Percentiles rank a stretch among this genome's conserved stretches.
phyloP scores from a whole-genome alignment of 2,888 invertebrate species.

The Cheilosia variabilis region DNA sequence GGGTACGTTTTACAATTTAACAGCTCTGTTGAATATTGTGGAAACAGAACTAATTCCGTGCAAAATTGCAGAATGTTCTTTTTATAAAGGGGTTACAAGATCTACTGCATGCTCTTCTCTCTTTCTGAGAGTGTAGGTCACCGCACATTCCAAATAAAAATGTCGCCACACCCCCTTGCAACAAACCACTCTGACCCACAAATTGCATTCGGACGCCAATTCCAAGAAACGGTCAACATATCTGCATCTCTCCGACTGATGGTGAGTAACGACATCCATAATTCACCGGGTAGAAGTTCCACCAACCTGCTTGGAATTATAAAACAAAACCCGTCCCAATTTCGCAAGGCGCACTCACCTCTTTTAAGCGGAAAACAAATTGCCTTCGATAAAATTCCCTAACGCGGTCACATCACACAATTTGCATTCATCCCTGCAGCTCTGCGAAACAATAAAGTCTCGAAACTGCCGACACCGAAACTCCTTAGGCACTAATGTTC shows the following conservation, averaged over 20 bases:
- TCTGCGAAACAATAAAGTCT: slow-evolving; percentile 58
- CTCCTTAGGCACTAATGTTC: slow-evolving; percentile 24
- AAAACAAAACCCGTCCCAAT: slow-evolving; percentile 21
- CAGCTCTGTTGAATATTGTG: too few species aligned
- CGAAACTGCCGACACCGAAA: slow-evolving; percentile 22
- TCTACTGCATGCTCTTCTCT: too few species aligned
- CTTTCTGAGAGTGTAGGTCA: too few species aligned
- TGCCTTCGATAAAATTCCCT: slow-evolving; percentile 50
- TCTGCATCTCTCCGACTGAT: slow-evolving; percentile 1
- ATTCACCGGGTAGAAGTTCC: slow-evolving; percentile 6
- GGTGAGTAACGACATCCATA: neutral
- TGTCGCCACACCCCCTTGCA: too few species aligned
- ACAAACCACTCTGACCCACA: too few species aligned
- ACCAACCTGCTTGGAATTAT: slow-evolving; percentile 40
- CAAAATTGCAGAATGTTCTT: too few species aligned
- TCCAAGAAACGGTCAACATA: neutral
- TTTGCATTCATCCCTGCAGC: slow-evolving; percentile 60
- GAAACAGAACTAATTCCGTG: too few species aligned
- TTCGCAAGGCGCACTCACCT: slow-evolving; percentile 43
- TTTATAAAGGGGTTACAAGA: too few species aligned
- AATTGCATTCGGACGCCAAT: neutral
- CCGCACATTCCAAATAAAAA: too few species aligned
- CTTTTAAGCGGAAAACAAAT: slow-evolving; percentile 54
- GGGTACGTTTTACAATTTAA: too few species aligned
- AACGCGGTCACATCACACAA: slow-evolving; percentile 17